Evolutionary conservation across 2,888 invertebrate species (phyloP).

Genomic region (Hecatera dysodea): DNA sequence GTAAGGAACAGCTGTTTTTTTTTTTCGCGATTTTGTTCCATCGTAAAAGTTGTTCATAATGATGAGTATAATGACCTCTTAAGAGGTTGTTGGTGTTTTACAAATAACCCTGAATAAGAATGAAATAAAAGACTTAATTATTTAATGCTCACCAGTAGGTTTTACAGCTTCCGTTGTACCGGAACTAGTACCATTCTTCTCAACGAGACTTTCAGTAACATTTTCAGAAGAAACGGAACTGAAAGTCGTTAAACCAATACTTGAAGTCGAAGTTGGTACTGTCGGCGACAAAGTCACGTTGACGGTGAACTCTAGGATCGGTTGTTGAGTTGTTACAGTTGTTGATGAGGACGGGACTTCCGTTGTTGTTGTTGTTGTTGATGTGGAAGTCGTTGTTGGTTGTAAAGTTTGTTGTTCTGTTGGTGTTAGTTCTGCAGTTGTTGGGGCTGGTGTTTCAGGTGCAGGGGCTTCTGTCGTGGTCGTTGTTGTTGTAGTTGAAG

Average conservation of each 20-base stretch:
- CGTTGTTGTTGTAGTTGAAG: constrained; percentile 69
- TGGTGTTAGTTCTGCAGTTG: constrained; percentile 31
- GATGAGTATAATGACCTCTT: too few species aligned
- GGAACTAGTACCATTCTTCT: constrained; percentile 66
- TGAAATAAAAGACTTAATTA: too few species aligned
- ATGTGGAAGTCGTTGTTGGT: constrained; percentile 47
- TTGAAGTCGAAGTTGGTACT: constrained; percentile 75
- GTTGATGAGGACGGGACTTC: constrained; percentile 43
- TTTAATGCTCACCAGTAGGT: constrained; percentile 48
- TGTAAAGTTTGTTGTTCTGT: constrained; percentile 47
- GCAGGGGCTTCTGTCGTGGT: constrained; percentile 51
- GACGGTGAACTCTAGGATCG: constrained; percentile 80
- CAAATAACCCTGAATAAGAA: too few species aligned
- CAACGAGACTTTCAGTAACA: constrained; percentile 61
- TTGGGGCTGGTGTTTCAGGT: constrained; percentile 39
- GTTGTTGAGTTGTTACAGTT: constrained; percentile 75
- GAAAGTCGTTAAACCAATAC: constrained; percentile 72
- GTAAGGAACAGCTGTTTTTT: too few species aligned
- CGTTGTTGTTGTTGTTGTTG: constrained; percentile 76
- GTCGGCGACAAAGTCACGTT: constrained; percentile 83
- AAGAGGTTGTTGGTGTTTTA: too few species aligned
- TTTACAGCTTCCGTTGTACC: constrained; percentile 60
- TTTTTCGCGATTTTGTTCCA: too few species aligned
- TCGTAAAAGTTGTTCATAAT: too few species aligned
- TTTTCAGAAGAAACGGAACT: constrained; percentile 71